Evolutionary conservation across 2,113 vertebrate genomes (phyloP).

Genomic region (Neotragus pygmaeus): DNA sequence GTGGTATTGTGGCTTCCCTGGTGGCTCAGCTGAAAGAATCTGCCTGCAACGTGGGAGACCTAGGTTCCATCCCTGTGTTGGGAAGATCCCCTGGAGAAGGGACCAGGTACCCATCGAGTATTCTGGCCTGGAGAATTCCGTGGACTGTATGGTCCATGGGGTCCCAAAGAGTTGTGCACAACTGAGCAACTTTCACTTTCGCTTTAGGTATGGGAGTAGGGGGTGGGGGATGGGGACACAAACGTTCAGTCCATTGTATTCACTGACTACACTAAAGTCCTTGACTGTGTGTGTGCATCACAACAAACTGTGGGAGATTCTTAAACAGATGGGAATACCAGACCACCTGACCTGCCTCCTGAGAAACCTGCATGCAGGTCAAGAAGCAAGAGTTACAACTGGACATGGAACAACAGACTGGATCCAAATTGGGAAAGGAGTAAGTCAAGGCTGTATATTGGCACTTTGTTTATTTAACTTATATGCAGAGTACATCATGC

Average conservation of each 20-base stretch:
- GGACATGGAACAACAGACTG: not conserved
- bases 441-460: not conserved
- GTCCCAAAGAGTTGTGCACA: not conserved
- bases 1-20: not conserved
- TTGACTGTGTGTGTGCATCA: not conserved
- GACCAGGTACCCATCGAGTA: not conserved
- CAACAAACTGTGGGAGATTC: not conserved
- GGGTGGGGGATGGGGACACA: not conserved
- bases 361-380: not conserved
- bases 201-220: accelerated
- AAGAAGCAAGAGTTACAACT: not conserved
- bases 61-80: not conserved
- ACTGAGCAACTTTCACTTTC: not conserved
- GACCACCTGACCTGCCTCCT: not conserved
- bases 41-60: not conserved
- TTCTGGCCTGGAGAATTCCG: not conserved
- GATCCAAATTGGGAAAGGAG: not conserved
- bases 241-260: not conserved
- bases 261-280: not conserved
- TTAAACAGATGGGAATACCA: not conserved
- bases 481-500: not conserved
- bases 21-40: not conserved
- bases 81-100: not conserved
- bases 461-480: not conserved
- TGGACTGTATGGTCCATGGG: not conserved